Evolutionary conservation across 2,888 invertebrate genomes (phyloP).

Genomic region (Biston stratarius): DNA sequence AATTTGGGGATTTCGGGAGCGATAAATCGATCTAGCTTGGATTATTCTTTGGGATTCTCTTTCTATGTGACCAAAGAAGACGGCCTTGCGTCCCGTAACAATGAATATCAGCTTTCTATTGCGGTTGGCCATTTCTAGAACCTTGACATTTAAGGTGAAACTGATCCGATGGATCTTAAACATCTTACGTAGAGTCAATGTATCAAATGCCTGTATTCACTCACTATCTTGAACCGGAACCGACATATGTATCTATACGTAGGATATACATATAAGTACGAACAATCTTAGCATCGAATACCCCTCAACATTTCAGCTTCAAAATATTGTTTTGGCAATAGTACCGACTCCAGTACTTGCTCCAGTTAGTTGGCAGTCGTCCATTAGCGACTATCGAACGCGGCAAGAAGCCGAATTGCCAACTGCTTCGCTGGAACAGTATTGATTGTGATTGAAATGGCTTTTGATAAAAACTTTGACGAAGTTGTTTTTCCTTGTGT

Average conservation of each 20-base stretch:
- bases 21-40: no score
- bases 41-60: no score
- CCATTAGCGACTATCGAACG: slow-evolving; percentile 67
- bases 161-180: no score
- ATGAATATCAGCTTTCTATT: no score
- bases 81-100: no score
- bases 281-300: slow-evolving; percentile 37
- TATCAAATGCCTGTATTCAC: no score
- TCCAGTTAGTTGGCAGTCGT: slow-evolving; percentile 64
- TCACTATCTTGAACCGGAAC: slow-evolving; percentile 14
- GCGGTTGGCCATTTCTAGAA: no score
- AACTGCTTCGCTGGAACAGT: slow-evolving; percentile 32
- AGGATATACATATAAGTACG: no score
- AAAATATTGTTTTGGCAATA: slow-evolving; percentile 61
- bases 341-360: slow-evolving; percentile 9
- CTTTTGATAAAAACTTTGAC: slow-evolving; percentile 9
- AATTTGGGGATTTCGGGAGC: no score
- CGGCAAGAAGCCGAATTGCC: slow-evolving; percentile 49
- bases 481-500: slow-evolving; percentile 2
- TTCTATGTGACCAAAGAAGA: no score
- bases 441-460: slow-evolving; percentile 42
- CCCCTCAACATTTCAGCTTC: slow-evolving; percentile 53
- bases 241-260: slow-evolving; percentile 29
- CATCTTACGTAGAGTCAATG: no score
- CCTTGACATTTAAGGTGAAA: no score